phyloP scores from a whole-genome alignment of 2,797 vertebrate genomes.

The Microtus obscurus region DNA sequence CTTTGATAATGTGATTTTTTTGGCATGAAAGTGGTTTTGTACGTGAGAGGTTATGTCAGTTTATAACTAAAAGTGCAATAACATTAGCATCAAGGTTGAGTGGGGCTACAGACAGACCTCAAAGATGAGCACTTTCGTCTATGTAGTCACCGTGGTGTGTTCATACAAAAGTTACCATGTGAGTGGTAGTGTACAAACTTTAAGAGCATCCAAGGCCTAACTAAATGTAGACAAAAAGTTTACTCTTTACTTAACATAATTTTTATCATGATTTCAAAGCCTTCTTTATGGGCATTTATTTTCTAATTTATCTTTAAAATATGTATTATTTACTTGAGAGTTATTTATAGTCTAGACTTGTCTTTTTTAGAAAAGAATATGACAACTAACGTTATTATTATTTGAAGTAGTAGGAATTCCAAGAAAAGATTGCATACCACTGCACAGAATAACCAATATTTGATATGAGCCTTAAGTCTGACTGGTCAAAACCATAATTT shows the following conservation, averaged over 20 bases:
- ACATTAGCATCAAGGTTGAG: neutral
- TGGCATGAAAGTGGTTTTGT: constrained; percentile 22
- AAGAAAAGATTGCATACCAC: neutral
- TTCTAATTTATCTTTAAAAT: constrained; percentile 80
- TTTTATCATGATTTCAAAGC: constrained; percentile 81
- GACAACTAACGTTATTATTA: neutral
- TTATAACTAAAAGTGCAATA: constrained; percentile 9
- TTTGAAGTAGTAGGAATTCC: constrained; percentile 2
- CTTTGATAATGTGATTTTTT: constrained; percentile 40
- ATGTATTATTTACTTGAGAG: constrained; percentile 78
- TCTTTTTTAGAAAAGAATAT: constrained; percentile 40
- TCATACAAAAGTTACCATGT: constrained; percentile 55
- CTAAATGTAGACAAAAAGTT: constrained; percentile 72
- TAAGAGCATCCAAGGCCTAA: constrained; percentile 80
- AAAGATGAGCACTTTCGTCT: neutral
- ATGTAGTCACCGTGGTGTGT: neutral
- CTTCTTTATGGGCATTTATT: constrained; percentile 81
- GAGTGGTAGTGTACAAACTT: constrained; percentile 66
- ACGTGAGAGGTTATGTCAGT: neutral
- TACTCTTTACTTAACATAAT: constrained; percentile 77
- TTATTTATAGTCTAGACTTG: constrained; percentile 46
- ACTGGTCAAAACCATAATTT: neutral
- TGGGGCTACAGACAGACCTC: neutral
- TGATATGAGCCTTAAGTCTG: constrained; percentile 16
- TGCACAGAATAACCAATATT: neutral